Evolutionary conservation across 2,888 invertebrate genomes (phyloP).

Genomic region (Tineola bisselliella): DNA sequence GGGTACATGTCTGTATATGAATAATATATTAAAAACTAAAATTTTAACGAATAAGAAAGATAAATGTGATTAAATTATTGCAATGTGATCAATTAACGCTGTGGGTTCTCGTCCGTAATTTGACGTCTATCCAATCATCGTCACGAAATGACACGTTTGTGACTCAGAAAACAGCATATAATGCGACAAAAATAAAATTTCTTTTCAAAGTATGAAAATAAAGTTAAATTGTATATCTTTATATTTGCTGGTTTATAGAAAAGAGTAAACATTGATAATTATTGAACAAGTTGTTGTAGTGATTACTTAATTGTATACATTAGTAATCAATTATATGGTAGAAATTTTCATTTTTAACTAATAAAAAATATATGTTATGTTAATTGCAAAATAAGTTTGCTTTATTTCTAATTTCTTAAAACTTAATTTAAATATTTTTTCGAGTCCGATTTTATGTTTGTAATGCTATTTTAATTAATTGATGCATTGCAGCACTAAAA

Average conservation of each 20-base stretch:
- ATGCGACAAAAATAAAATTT: neutral
- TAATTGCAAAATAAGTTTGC: too few relatives aligned
- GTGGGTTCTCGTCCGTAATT: slow-evolving; percentile 22
- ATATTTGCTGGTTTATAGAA: too few relatives aligned
- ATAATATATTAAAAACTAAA: slow-evolving; percentile 39
- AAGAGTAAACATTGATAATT: too few relatives aligned
- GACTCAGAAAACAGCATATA: neutral
- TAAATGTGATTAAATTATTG: slow-evolving; percentile 34
- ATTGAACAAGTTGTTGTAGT: too few relatives aligned
- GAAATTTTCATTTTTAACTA: too few relatives aligned
- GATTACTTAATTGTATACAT: too few relatives aligned
- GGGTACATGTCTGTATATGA: slow-evolving; percentile 49
- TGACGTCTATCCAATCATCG: neutral
- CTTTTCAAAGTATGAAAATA: neutral
- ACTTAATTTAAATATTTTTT: too few relatives aligned
- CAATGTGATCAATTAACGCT: slow-evolving; percentile 39
- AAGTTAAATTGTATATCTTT: too few relatives aligned
- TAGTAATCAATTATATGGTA: too few relatives aligned
- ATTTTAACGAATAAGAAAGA: slow-evolving; percentile 32
- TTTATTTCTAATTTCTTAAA: too few relatives aligned
- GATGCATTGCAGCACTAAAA: neutral
- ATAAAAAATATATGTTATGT: too few relatives aligned
- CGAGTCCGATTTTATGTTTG: too few relatives aligned
- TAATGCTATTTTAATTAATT: neutral
- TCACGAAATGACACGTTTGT: slow-evolving; percentile 21